Base-by-base conservation (phyloP, 2,797 vertebrate genomes). In the Rhadinocentrus ornatus region DNA sequence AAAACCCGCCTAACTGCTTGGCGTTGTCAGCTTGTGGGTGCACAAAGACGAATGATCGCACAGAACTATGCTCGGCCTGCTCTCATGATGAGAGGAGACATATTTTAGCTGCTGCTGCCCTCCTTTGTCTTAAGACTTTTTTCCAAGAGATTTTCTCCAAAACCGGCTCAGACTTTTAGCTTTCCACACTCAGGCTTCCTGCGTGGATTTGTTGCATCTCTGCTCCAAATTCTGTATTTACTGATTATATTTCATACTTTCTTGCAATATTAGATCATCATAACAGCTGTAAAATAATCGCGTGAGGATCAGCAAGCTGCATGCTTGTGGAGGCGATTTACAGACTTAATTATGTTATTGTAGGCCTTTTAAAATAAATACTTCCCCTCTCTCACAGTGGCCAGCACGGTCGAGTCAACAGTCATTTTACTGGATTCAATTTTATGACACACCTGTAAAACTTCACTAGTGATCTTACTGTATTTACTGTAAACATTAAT, bases 11-110 rank as follows among this genome's bases (percentile, higher is more conserved):
- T 15, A 66, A 72, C 39, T 35, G 18, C 65, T 78, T 50, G 29
- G 77, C 76, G 86, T 71, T 81, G 75, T 84, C 83, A 75, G 76
- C 74, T 76, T 61, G 75, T 81, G 77, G 86, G 79, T 65, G 66
- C 70, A 71, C 53, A 58, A 50, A 75, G 82, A 83, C 76, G 73
- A 80, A 87, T 74, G 67, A 83, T 66, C 18, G 79, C 78, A 82
- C 87, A 80, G 39, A 87, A 86, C 87, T 75, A 81, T 64, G 80
- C 15, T 48, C 48, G 60, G 78, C 77, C 77, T 77, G 84, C 69
- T 69, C 84, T 74, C 41, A 7, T 77, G 78, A 82, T 71, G 82
- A 81, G 81, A 62, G 0, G 80, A 85, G 79, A 69, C 57, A 44
- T 76, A 2, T 54, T 67, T 60, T 31, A 35, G 75, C 82, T 80